Evolutionary conservation across 1,140 invertebrate genomes (phyloP).

Genomic region (Drosophila setifemur): DNA sequence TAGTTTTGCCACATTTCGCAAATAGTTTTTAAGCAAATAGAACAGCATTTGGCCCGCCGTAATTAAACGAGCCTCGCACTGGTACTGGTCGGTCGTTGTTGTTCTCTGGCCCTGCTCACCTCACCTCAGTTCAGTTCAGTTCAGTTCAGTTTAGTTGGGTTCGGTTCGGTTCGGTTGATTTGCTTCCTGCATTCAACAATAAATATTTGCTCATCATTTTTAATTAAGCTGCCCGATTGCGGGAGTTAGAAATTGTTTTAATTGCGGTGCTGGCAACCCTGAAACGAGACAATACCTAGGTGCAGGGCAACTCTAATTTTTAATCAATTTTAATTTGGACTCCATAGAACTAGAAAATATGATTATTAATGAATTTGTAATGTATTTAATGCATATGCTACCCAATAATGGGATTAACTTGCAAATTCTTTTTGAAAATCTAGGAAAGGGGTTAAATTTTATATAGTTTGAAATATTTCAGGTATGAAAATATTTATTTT

Average conservation of each 20-base stretch:
- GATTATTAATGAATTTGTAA: too few relatives aligned
- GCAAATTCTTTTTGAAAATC: too few relatives aligned
- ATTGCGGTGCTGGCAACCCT: constrained; percentile 19
- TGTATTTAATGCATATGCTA: too few relatives aligned
- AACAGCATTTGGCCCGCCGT: constrained; percentile 53
- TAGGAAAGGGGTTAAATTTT: too few relatives aligned
- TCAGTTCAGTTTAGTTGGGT: background rate
- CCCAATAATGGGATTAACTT: too few relatives aligned
- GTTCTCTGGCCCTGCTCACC: background rate
- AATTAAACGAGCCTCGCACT: constrained; percentile 52
- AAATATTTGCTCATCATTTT: constrained; percentile 36
- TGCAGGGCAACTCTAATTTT: too few relatives aligned
- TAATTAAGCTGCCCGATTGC: constrained; percentile 14
- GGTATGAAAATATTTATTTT: too few relatives aligned
- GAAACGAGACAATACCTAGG: too few relatives aligned
- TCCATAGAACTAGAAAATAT: too few relatives aligned
- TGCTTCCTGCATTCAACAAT: constrained; percentile 14
- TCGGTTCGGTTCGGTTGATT: background rate
- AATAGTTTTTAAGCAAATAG: constrained; percentile 74
- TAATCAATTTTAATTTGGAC: too few relatives aligned
- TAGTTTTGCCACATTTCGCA: constrained; percentile 76
- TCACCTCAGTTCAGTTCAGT: background rate
- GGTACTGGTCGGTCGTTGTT: too few relatives aligned
- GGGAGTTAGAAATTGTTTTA: background rate
- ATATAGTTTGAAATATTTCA: too few relatives aligned